Evolutionary conservation across 2,113 vertebrate genomes (phyloP), one percentile per base, ranked within the genome.

Genomic region (Nestor notabilis): DNA sequence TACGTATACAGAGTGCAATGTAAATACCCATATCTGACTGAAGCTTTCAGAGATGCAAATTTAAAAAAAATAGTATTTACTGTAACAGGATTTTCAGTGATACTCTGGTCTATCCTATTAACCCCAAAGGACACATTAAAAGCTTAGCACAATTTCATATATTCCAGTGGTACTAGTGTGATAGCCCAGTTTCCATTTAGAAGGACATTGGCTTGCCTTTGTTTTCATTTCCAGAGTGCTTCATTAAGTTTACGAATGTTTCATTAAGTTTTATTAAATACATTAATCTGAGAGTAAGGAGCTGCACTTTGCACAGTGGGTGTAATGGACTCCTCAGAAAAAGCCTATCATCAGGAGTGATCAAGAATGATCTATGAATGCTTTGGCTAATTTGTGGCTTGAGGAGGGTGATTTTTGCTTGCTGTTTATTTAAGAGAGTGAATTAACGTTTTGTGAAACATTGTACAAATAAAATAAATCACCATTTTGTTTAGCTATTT

Each of bases 211-310:
- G 44, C 58, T 94, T 84, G 89, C 60, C 72, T 96, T 97, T 95
- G 37, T 94, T 97, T 97, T 70, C 72, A 91, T 94, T 97, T 97
- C 65, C 82, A 93, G 95, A 97, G 87, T 91, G 76, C 77, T 97
- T 97, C 89, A 96, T 97, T 97, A 97, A 72, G 69, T 96, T 93
- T 95, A 80, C 89, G 97, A 89, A 96, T 91, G 90, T 96, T 96
- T 96, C 93, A 97, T 97, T 97, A 97, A 95, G 83, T 95, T 98
- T 97, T 97, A 97, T 97, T 97, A 98, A 97, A 96, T 60, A 91
- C 93, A 97, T 96, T 98, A 97, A 94, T 49, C 87, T 88, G 61
- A 96, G 92, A 93, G 66, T 72, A 95, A 95, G 70, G 91, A 97
- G 83, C 87, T 90, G 85, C 92, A 89, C 93, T 97, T 98, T 88